Conservation (phyloP, 1,140 invertebrate genomes). For the Brachionus rotundiformis region DNA sequence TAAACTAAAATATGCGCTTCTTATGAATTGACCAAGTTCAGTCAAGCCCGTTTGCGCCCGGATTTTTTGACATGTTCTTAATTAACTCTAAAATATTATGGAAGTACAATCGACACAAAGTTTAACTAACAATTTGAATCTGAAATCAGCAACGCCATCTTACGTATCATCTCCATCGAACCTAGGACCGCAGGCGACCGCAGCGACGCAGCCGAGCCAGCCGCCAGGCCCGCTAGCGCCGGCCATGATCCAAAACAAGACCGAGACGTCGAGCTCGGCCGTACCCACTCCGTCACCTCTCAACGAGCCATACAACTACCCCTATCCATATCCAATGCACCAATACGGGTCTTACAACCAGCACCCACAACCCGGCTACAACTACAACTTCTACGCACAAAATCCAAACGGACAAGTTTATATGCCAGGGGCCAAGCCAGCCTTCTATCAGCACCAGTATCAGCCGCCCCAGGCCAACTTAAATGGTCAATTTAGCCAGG, state of each 20-base stretch:
- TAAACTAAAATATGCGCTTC: constrained; percentile 25
- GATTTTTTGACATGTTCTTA: constrained; percentile 33
- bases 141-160: constrained; percentile 25
- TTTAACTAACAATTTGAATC: constrained; percentile 29
- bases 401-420: background rate
- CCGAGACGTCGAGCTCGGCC: background rate
- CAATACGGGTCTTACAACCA: background rate
- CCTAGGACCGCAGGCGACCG: background rate
- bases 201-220: background rate
- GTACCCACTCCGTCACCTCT: background rate
- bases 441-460: background rate
- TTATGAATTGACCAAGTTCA: constrained; percentile 12
- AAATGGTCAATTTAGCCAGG: background rate
- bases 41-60: background rate
- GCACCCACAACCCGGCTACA: background rate
- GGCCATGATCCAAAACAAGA: background rate
- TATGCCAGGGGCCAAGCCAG: background rate
- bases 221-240: background rate
- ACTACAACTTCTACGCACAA: constrained; percentile 5
- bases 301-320: constrained; percentile 15
- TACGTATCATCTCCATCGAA: constrained; percentile 33
- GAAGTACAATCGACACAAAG: constrained; percentile 45
- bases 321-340: constrained; percentile 29
- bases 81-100: constrained; percentile 37
- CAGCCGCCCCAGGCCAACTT: background rate